These are phyloP conservation scores for Netelia inedita DNA, from an alignment of 2,888 invertebrate genomes.

Conservation along the genomic window DNA sequence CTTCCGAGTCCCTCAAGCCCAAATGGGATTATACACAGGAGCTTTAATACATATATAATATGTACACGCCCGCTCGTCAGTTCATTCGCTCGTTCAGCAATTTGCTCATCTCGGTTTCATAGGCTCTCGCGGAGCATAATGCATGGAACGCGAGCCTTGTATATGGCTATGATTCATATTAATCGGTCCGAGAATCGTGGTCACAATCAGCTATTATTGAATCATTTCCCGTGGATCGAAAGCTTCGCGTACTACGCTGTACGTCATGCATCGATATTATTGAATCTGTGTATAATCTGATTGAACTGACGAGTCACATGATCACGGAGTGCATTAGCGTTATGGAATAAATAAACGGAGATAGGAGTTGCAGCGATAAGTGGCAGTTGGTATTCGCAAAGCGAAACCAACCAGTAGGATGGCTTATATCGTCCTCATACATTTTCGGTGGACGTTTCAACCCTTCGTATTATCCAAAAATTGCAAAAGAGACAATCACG, in stretches of 20 bases:
- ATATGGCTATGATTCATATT: slow-evolving; percentile 34
- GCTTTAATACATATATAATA: slow-evolving; percentile 8
- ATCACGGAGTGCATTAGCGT: slow-evolving; percentile 47
- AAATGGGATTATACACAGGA: slow-evolving; percentile 23
- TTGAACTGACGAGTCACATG: slow-evolving; percentile 23
- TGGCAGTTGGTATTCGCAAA: not conserved
- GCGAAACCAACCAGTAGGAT: too few relatives aligned
- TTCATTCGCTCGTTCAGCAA: slow-evolving; percentile 6
- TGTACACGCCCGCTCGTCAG: not conserved
- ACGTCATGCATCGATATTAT: slow-evolving; percentile 39
- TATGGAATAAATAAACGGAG: slow-evolving; percentile 48
- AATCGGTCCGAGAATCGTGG: slow-evolving; percentile 29
- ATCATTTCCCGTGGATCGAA: slow-evolving; percentile 15
- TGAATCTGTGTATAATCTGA: slow-evolving; percentile 20
- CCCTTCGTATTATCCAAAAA: too few relatives aligned
- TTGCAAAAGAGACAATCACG: too few relatives aligned
- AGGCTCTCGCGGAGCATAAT: not conserved
- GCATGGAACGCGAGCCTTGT: slow-evolving; percentile 4
- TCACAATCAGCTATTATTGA: slow-evolving; percentile 46
- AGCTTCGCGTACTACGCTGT: slow-evolving; percentile 9
- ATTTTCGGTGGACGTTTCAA: too few relatives aligned
- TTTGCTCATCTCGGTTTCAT: slow-evolving; percentile 3
- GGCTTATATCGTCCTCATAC: too few relatives aligned
- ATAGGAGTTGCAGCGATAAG: not conserved
- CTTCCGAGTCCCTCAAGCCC: slow-evolving; percentile 11